These are phyloP conservation scores for Linyphia triangularis DNA, from an alignment of 2,888 invertebrate species.

Conservation along the genomic window DNA sequence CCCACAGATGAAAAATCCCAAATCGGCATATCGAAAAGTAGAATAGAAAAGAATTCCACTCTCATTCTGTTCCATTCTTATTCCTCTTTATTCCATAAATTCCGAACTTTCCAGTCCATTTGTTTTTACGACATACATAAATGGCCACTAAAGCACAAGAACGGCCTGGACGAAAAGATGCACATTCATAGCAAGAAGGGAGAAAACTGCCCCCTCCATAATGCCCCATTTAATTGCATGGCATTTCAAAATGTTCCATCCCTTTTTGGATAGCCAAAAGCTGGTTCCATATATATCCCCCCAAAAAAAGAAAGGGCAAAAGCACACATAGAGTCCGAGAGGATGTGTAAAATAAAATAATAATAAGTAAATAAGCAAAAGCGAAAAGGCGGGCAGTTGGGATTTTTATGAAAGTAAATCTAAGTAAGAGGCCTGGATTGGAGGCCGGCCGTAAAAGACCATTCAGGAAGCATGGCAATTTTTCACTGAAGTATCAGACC, in stretches of 20 bases:
- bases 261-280: conserved; percentile 28
- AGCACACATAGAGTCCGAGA: conserved; percentile 11
- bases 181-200: conserved; percentile 23
- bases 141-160: conserved; percentile 67
- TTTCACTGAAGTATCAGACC: conserved; percentile 70
- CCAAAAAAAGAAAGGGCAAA: background rate
- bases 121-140: conserved; percentile 74
- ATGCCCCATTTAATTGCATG: conserved; percentile 76
- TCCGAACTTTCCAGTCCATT: conserved; percentile 71
- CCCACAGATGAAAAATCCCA: background rate
- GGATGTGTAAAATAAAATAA: conserved; percentile 22
- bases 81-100: conserved; percentile 68
- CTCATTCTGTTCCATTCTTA: conserved; percentile 37
- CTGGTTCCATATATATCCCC: conserved; percentile 38
- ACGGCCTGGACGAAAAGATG: conserved; percentile 55
- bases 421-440: conserved; percentile 46
- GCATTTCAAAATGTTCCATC: conserved; percentile 66
- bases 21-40: background rate
- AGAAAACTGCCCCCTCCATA: conserved; percentile 52
- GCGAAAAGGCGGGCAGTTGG: conserved; percentile 40
- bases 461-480: conserved; percentile 61
- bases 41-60: conserved; percentile 49
- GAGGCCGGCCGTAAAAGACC: conserved; percentile 45
- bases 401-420: conserved; percentile 73
- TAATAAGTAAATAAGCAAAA: conserved; percentile 8